phyloP scores from a whole-genome alignment of 2,113 vertebrate genomes.

The Gnathonemus longibarbis region DNA sequence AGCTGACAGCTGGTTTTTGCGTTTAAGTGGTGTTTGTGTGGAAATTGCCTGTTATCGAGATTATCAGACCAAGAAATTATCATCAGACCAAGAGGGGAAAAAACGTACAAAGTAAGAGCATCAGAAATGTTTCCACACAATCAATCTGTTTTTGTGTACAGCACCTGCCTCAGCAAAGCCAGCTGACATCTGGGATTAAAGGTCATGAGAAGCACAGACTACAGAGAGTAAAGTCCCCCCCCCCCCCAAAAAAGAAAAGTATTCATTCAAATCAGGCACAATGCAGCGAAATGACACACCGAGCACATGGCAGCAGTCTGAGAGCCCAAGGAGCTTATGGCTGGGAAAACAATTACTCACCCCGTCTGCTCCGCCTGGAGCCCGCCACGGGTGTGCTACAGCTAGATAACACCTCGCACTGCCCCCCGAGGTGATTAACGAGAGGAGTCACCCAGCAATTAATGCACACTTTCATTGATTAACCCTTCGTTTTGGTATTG shows the following conservation, averaged over 20 bases:
- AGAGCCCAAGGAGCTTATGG: neutral
- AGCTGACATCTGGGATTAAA: neutral
- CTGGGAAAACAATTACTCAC: neutral
- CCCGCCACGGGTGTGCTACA: neutral
- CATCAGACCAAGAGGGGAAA: neutral
- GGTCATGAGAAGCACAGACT: neutral
- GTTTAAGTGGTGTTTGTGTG: neutral
- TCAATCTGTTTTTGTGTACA: neutral
- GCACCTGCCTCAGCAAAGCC: neutral
- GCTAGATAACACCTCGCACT: neutral
- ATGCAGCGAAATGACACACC: neutral
- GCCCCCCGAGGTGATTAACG: neutral
- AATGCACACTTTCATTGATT: neutral
- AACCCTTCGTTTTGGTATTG: neutral
- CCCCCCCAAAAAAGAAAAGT: neutral
- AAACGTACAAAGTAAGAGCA: neutral
- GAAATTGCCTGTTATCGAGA: neutral
- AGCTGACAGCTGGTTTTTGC: neutral
- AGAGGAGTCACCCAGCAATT: neutral
- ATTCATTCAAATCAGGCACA: neutral
- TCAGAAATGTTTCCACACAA: neutral
- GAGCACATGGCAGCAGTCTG: neutral
- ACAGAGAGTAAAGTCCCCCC: no score
- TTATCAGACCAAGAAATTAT: neutral
- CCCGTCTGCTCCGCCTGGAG: neutral